These are phyloP conservation scores for Xylocampa areola DNA, from an alignment of 2,888 invertebrate species.

Conservation along the genomic window DNA sequence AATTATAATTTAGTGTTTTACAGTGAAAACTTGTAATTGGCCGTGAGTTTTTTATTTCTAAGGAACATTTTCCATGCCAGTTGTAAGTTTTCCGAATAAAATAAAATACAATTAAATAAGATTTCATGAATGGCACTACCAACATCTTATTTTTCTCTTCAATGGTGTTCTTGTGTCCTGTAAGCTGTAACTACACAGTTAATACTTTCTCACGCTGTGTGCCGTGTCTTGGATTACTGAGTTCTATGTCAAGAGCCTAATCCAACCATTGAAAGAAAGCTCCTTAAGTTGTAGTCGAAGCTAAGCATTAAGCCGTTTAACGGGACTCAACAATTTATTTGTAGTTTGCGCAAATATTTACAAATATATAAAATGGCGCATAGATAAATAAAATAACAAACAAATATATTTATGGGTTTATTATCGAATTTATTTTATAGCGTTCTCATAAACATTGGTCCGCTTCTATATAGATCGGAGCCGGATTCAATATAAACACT, in stretches of 20 bases:
- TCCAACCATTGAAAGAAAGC: conserved; percentile 30
- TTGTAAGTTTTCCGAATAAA: too few relatives aligned
- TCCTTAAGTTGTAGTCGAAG: neutral
- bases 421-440: too few relatives aligned
- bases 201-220: conserved; percentile 24
- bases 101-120: too few relatives aligned
- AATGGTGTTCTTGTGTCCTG: conserved; percentile 1
- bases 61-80: too few relatives aligned
- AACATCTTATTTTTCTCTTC: conserved; percentile 13
- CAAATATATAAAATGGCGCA: too few relatives aligned
- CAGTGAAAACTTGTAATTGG: too few relatives aligned
- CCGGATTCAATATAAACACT: conserved; percentile 48
- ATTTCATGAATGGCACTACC: conserved; percentile 8
- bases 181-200: conserved; percentile 7
- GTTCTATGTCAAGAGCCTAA: conserved; percentile 25
- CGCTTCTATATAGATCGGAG: conserved; percentile 17
- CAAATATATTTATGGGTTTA: conserved; percentile 5
- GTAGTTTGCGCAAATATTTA: neutral
- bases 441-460: too few relatives aligned
- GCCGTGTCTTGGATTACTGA: conserved; percentile 19
- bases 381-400: conserved; percentile 2
- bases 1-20: too few relatives aligned
- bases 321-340: conserved; percentile 3
- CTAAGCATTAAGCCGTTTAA: conserved; percentile 2
- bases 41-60: too few relatives aligned